Conservation (phyloP, 2,113 vertebrate genomes). For the Tragelaphus strepsiceros region DNA sequence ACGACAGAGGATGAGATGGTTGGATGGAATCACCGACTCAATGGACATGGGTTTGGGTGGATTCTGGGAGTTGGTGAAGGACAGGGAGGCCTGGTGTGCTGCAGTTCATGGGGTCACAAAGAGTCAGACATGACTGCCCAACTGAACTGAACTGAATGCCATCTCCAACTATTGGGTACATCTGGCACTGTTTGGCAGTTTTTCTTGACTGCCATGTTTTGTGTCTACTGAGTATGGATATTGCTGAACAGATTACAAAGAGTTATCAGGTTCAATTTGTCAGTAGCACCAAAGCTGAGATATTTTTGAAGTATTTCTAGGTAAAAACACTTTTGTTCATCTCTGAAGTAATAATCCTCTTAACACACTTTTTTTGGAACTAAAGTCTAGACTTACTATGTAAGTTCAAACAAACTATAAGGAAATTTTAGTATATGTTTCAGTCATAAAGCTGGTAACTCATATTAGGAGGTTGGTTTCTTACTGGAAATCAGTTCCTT, state of each 20-base stretch:
- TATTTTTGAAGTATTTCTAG: background rate
- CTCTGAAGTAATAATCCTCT: background rate
- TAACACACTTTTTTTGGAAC: background rate
- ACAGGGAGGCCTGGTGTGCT: background rate
- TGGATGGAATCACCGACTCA: background rate
- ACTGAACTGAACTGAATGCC: background rate
- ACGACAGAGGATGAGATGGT: background rate
- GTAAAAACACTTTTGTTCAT: background rate
- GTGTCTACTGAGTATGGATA: background rate
- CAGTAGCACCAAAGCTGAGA: background rate
- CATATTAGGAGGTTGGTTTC: background rate
- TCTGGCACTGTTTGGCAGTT: background rate
- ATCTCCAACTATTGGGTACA: background rate
- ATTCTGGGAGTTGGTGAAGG: background rate
- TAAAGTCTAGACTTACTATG: background rate
- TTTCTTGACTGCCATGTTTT: background rate
- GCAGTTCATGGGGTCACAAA: background rate
- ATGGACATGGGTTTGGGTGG: background rate
- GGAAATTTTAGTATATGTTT: background rate
- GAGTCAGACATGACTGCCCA: background rate
- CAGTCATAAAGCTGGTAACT: background rate
- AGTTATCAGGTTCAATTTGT: background rate
- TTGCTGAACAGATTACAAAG: background rate
- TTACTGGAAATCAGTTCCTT: background rate
- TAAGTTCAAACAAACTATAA: background rate